Conservation (phyloP, 2,113 vertebrate genomes). For the Procavia capensis region DNA sequence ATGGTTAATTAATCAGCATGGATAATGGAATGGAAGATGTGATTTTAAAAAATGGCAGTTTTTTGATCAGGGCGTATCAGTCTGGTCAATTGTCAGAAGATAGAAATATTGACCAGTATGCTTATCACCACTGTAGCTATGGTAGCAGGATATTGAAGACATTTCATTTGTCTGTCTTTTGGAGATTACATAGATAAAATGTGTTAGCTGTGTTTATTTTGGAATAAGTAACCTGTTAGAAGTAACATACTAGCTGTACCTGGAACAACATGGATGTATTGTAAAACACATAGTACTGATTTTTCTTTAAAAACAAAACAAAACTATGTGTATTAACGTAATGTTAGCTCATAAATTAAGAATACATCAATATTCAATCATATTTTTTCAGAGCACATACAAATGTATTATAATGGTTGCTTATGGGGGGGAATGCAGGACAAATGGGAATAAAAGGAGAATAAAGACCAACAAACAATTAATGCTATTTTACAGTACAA, state of each 20-base stretch:
- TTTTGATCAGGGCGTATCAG: not conserved
- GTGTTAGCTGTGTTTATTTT: not conserved
- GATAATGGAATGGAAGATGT: conserved; percentile 24
- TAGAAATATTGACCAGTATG: not conserved
- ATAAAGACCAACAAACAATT: not conserved
- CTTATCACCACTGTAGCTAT: not conserved
- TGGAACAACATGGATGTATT: not conserved
- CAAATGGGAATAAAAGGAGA: not conserved
- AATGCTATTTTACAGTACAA: not conserved
- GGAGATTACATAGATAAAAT: not conserved
- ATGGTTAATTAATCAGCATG: conserved; percentile 35
- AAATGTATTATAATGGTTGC: not conserved
- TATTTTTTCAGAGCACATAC: not conserved
- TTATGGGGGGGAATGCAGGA: not conserved
- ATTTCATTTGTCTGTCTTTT: not conserved
- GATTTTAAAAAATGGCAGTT: conserved; percentile 39
- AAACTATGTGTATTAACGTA: not conserved
- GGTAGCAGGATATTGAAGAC: not conserved
- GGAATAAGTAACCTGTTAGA: not conserved
- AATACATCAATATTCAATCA: not conserved
- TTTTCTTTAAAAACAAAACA: conserved; percentile 19
- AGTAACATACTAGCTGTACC: not conserved
- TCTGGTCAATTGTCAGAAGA: not conserved
- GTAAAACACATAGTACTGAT: not conserved
- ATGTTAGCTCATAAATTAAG: not conserved